phyloP scores from a whole-genome alignment of 2,797 vertebrate genomes.

The Ctenopoma kingsleyae region DNA sequence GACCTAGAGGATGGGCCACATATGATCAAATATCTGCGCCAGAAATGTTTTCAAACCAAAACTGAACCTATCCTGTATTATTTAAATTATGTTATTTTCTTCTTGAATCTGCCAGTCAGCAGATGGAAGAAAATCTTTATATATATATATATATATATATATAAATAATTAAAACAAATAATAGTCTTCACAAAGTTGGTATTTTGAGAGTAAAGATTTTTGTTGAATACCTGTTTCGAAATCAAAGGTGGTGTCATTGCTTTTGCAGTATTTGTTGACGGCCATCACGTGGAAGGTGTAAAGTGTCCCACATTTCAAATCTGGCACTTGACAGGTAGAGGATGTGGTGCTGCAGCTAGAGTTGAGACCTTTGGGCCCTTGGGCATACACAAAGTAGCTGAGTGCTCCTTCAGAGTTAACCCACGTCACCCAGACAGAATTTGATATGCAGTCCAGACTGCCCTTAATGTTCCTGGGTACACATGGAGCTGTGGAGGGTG shows the following conservation, averaged over 20 bases:
- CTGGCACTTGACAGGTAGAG: slow-evolving; percentile 70
- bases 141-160: too few species aligned
- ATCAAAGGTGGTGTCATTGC: slow-evolving; percentile 64
- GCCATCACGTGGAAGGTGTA: slow-evolving; percentile 80
- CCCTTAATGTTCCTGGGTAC: slow-evolving; percentile 61
- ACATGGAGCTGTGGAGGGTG: slow-evolving; percentile 79
- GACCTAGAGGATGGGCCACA: slow-evolving; percentile 64
- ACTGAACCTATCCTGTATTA: neutral
- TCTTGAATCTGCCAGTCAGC: neutral
- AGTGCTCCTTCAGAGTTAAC: slow-evolving; percentile 66
- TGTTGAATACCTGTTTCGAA: slow-evolving; percentile 80
- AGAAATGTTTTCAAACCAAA: neutral
- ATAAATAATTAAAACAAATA: too few species aligned
- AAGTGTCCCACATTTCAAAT: slow-evolving; percentile 77
- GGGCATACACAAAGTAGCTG: slow-evolving; percentile 73
- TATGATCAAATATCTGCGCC: neutral
- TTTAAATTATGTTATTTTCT: neutral
- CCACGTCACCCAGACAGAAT: slow-evolving; percentile 81
- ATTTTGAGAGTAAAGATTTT: neutral
- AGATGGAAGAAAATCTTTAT: neutral
- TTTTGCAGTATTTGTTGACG: slow-evolving; percentile 73
- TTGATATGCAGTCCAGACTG: slow-evolving; percentile 81
- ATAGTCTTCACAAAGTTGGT: neutral
- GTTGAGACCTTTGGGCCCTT: slow-evolving; percentile 49
- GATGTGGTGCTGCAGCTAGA: slow-evolving; percentile 62